Evolutionary conservation across 2,797 vertebrate species (phyloP), one percentile per base, ranked within the genome.

Genomic region (Aphelocoma californica): DNA sequence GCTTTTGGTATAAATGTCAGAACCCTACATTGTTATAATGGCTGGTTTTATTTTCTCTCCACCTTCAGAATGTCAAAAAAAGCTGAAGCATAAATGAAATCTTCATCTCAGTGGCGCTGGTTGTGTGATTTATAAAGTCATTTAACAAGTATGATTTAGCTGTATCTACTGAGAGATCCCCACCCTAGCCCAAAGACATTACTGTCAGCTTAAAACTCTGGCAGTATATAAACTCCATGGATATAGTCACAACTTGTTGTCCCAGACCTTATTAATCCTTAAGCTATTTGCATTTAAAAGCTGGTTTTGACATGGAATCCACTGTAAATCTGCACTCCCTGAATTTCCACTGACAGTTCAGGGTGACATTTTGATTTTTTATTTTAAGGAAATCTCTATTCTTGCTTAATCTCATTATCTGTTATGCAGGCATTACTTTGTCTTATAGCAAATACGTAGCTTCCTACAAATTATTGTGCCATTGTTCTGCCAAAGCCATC

Each of bases 241-340:
- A 94, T 91, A 92, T 80, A 97, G 96, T 96, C 88, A 90, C 85
- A 97, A 94, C 96, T 97, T 97, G 95, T 95, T 98, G 91, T 96
- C 90, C 90, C 94, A 96, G 92, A 93, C 92, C 93, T 94, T 97
- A 95, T 95, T 98, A 97, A 97, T 96, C 93, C 84, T 93, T 54
- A 75, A 95, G 86, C 36, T 95, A 75, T 96, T 96, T 95, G 93
- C 91, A 94, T 97, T 94, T 96, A 95, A 97, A 97, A 94, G 80
- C 93, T 96, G 66, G 47, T 97, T 96, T 95, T 97, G 91, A 96
- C 79, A 81, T 45, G 91, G 86, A 96, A 93, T 94, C 42, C 88
- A 88, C 74, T 78, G 74, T 90, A 95, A 96, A 80, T 90, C 94
- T 96, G 48, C 54, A 92, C 87, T 97, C 91, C 44, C 60, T 85